Percentiles rank a stretch among this genome's conserved stretches.
phyloP scores from a whole-genome alignment of 2,797 vertebrate genomes.

The Helarctos malayanus region DNA sequence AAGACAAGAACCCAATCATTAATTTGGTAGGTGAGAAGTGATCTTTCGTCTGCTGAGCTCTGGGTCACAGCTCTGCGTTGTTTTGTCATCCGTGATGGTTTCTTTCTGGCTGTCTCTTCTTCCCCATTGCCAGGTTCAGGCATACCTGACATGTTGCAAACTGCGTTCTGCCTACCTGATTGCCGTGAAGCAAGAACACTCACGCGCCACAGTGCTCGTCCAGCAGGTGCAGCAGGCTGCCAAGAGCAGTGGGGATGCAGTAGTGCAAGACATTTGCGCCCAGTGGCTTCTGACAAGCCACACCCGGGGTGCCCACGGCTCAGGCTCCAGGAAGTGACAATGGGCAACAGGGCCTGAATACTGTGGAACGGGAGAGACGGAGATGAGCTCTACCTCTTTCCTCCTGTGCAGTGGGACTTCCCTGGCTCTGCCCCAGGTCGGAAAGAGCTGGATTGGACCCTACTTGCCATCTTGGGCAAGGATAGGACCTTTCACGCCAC shows the following conservation, averaged over 20 bases:
- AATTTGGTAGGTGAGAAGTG: not conserved
- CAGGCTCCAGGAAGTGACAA: constrained; percentile 86
- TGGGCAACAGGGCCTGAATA: rapidly evolving
- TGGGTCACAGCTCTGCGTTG: not conserved
- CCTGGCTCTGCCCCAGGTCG: constrained; percentile 40
- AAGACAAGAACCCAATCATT: not conserved
- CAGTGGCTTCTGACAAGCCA: constrained; percentile 95
- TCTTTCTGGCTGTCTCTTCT: not conserved
- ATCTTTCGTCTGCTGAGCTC: not conserved
- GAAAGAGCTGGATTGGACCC: constrained; percentile 72
- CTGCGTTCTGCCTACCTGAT: constrained; percentile 96
- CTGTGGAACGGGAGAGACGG: not conserved
- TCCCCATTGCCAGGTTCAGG: constrained; percentile 92
- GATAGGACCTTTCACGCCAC: constrained; percentile 83
- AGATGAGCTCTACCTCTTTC: not conserved
- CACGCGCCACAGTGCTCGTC: constrained; percentile 92
- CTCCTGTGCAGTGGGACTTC: constrained; percentile 40
- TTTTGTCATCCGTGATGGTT: not conserved
- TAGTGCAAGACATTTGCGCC: constrained; percentile 96
- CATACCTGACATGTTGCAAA: constrained; percentile 95
- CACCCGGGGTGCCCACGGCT: constrained; percentile 85
- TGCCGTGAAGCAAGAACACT: constrained; percentile 95
- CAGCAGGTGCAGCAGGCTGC: constrained; percentile 95
- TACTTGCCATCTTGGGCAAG: constrained; percentile 70
- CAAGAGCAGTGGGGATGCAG: constrained; percentile 91